phyloP scores from a whole-genome alignment of 30 jellyfish, hydroid and myxozoan species.

The Cassiopea xamachana region DNA sequence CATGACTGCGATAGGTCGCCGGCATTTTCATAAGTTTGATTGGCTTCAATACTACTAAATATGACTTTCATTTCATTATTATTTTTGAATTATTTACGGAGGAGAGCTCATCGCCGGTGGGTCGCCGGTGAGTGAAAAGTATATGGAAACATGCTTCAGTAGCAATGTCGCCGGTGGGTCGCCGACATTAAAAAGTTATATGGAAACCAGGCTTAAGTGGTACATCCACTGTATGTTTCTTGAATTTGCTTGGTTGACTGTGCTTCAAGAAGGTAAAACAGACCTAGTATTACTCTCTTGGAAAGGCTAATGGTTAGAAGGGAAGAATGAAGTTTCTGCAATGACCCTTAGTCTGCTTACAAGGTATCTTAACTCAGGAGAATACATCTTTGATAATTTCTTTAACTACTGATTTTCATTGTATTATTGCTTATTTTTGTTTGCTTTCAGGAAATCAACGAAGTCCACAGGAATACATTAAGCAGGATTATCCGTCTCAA shows the following conservation, averaged over 20 bases:
- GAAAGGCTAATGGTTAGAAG: not conserved
- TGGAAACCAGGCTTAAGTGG: no score
- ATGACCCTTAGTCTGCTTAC: not conserved
- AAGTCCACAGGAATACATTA: slow-evolving; percentile 72
- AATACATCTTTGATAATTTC: not conserved
- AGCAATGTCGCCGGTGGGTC: no score
- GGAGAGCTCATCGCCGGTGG: no score
- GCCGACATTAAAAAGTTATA: no score
- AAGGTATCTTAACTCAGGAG: not conserved
- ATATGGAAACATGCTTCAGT: no score
- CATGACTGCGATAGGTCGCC: no score
- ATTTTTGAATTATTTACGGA: no score
- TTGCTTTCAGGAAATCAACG: slow-evolving; percentile 72
- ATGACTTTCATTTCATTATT: no score
- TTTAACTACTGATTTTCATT: not conserved
- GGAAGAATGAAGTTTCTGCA: not conserved
- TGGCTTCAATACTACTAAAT: no score
- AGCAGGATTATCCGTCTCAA: slow-evolving; percentile 72
- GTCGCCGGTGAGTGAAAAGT: no score
- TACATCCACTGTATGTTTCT: not conserved
- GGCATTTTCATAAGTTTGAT: no score
- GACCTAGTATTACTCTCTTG: not conserved
- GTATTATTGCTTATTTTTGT: not conserved
- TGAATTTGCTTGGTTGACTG: not conserved
- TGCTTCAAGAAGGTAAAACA: no score